phyloP scores from a whole-genome alignment of 2,797 vertebrate species.

The Notamacropus eugenii region DNA sequence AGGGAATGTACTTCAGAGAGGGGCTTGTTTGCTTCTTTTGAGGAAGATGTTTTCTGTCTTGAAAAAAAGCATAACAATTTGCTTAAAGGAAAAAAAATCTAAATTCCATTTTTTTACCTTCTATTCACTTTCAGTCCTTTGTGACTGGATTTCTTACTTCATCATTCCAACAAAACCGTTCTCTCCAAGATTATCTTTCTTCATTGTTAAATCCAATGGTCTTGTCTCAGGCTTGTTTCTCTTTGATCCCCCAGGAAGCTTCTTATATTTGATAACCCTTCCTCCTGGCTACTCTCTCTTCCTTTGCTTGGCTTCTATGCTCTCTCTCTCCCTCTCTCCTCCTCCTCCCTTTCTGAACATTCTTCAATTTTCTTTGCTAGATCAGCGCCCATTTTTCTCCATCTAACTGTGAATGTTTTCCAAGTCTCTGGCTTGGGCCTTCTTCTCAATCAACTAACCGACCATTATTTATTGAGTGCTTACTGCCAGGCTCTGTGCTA shows the following conservation, averaged over 20 bases:
- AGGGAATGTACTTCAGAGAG: not conserved
- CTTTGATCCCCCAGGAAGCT: not conserved
- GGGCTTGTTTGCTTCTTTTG: not conserved
- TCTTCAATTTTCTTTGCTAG: not conserved
- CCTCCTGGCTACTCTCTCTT: not conserved
- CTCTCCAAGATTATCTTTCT: conserved; percentile 36
- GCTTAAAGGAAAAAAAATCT: not conserved
- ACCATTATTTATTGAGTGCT: no score
- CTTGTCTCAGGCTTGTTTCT: conserved; percentile 32
- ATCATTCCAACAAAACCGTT: not conserved
- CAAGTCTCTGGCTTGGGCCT: conserved; percentile 2
- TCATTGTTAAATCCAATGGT: not conserved
- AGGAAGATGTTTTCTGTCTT: not conserved
- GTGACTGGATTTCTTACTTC: conserved; percentile 59
- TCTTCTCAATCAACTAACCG: not conserved
- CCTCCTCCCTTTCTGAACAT: not conserved
- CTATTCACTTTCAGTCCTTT: conserved; percentile 42
- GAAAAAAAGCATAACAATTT: not conserved
- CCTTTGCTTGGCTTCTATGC: not conserved
- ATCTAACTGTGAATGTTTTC: not conserved
- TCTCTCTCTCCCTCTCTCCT: no score
- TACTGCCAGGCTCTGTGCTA: not conserved
- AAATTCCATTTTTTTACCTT: conserved; percentile 23
- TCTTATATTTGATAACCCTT: not conserved
- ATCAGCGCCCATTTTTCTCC: not conserved